A percentile compares a stretch with the other conserved stretches of the same genome.
These are phyloP conservation scores for Dendrophyllia cribrosa DNA, from an alignment of 64 coral and sea anemone genomes.

Conservation along the genomic window DNA sequence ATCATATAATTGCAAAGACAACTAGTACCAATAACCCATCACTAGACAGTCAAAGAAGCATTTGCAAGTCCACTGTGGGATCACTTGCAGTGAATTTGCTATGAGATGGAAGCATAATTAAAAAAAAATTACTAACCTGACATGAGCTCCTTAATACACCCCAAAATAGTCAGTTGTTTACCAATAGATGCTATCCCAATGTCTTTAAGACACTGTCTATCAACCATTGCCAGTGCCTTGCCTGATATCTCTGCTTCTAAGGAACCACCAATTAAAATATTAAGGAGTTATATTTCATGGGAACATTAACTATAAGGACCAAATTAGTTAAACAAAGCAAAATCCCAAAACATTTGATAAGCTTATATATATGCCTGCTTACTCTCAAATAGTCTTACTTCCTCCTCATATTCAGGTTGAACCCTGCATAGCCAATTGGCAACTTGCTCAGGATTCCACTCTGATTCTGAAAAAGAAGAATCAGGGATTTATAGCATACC, in stretches of 20 bases:
- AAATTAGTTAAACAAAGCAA: neutral
- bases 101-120: neutral
- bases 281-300: conserved; percentile 24
- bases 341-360: too few relatives aligned
- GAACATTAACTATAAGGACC: neutral
- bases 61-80: neutral
- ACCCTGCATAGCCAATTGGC: conserved; percentile 5
- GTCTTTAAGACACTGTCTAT: conserved; percentile 30
- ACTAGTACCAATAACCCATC: too few relatives aligned
- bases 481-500: too few relatives aligned
- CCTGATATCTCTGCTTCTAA: conserved; percentile 47
- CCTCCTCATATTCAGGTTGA: conserved; percentile 43
- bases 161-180: conserved; percentile 20
- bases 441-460: conserved; percentile 58
- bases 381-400: conserved; percentile 52
- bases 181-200: conserved; percentile 34
- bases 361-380: neutral
- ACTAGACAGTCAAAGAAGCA: too few relatives aligned
- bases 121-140: conserved; percentile 10
- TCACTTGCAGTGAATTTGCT: neutral
- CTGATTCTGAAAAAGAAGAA: conserved; percentile 6
- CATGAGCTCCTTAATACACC: conserved; percentile 20
- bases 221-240: conserved; percentile 17
- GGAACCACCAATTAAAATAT: conserved; percentile 6
- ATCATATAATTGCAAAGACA: too few relatives aligned